Conservation (phyloP, 2,113 vertebrate genomes). For the Sporophila hypoxantha region DNA sequence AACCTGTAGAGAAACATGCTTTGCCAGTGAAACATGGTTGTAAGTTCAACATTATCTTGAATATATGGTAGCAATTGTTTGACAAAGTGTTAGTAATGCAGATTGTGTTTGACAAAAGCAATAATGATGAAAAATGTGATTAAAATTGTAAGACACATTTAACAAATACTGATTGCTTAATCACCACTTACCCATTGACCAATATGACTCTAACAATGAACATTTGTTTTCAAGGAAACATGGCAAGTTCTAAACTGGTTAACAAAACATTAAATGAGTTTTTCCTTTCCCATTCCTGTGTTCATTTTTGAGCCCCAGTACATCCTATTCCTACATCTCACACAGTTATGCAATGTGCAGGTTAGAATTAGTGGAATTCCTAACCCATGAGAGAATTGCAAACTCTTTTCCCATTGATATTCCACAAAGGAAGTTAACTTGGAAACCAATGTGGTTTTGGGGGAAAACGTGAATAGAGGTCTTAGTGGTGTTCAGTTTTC, state of each 20-base stretch:
- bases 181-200: background rate
- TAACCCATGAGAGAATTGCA: conserved; percentile 72
- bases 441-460: conserved; percentile 64
- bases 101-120: background rate
- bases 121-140: background rate
- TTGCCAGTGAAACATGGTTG: background rate
- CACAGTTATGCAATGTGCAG: conserved; percentile 48
- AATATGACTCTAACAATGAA: background rate
- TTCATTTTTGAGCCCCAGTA: conserved; percentile 1
- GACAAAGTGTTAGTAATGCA: background rate
- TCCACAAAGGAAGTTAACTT: conserved; percentile 74
- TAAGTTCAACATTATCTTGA: background rate
- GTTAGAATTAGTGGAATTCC: conserved; percentile 71
- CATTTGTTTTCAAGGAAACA: background rate
- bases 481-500: conserved; percentile 59
- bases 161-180: conserved; percentile 39
- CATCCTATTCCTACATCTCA: conserved; percentile 38
- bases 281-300: conserved; percentile 8
- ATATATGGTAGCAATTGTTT: background rate
- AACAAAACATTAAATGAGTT: conserved; percentile 4
- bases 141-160: conserved; percentile 27
- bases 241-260: background rate
- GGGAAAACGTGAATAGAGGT: conserved; percentile 67
- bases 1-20: background rate
- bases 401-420: conserved; percentile 67